Evolutionary conservation across 2,797 vertebrate genomes (phyloP).

Genomic region (Sitta carolinensis): DNA sequence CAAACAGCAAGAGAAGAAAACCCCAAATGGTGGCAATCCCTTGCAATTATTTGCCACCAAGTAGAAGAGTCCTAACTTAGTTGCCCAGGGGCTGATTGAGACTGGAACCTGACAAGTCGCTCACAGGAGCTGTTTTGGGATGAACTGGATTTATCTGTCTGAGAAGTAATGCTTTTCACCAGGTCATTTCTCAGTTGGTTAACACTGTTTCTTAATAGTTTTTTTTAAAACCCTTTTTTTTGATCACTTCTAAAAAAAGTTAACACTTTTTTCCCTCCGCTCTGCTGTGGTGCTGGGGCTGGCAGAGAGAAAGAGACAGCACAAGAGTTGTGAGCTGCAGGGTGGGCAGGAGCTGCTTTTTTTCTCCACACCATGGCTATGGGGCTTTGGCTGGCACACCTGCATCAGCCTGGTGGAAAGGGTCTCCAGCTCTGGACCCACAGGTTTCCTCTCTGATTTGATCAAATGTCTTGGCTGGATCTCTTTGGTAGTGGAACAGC

Average conservation of each 20-base stretch:
- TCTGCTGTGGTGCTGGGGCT: background rate
- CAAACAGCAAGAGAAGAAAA: background rate
- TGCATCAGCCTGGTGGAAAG: background rate
- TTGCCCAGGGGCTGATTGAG: background rate
- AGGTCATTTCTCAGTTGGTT: background rate
- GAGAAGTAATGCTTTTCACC: background rate
- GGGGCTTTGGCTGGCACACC: background rate
- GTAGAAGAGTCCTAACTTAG: background rate
- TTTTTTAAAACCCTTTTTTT: background rate
- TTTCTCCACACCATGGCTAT: background rate
- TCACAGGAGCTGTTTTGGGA: background rate
- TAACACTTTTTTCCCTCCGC: background rate
- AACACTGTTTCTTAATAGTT: too few species aligned
- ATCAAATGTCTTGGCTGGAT: background rate
- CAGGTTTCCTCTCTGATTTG: background rate
- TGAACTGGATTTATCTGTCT: background rate
- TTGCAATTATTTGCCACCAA: background rate
- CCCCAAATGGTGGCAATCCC: rapidly evolving
- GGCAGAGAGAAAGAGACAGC: rapidly evolving
- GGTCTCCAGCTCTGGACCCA: background rate
- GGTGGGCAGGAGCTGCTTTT: background rate
- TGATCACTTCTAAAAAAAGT: background rate
- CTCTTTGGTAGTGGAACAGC: background rate
- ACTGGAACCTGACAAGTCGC: background rate
- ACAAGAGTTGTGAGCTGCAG: background rate